Evolutionary conservation across 1,140 invertebrate species (phyloP).

Genomic region (Macrostomum lignano): DNA sequence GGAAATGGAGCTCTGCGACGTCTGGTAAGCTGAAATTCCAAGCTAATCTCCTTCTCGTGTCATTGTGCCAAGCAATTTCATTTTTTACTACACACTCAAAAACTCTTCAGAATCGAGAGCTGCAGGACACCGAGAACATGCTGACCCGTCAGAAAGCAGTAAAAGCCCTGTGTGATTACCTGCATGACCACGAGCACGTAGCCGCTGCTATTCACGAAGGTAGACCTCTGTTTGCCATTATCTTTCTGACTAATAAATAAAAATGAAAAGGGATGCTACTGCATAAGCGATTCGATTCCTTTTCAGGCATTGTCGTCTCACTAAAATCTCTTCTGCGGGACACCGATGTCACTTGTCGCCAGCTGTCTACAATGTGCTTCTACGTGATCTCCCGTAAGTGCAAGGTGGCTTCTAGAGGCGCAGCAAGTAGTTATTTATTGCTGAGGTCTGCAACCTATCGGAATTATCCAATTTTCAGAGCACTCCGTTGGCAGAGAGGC

Average conservation of each 20-base stretch:
- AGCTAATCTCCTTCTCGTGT: no score
- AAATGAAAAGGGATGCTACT: not conserved
- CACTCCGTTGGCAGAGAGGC: constrained; percentile 25
- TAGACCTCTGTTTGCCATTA: constrained; percentile 8
- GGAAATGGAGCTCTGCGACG: not conserved
- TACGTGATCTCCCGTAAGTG: constrained; percentile 21
- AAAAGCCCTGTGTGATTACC: constrained; percentile 24
- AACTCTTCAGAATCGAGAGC: constrained; percentile 18
- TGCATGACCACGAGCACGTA: constrained; percentile 28
- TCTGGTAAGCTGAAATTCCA: not conserved
- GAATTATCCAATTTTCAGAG: constrained; percentile 10
- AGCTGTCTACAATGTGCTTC: constrained; percentile 23
- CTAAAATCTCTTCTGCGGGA: constrained; percentile 19
- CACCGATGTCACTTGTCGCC: constrained; percentile 18
- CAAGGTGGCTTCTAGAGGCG: not conserved
- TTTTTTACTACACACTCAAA: no score
- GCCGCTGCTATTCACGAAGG: constrained; percentile 20
- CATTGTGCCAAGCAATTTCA: no score
- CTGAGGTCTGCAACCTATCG: constrained; percentile 1
- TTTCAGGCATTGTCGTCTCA: constrained; percentile 17
- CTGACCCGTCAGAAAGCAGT: constrained; percentile 21
- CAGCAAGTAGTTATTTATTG: not conserved
- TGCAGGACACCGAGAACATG: constrained; percentile 15
- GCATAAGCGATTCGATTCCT: constrained; percentile 4
- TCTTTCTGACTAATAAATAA: not conserved